Evolutionary conservation across 2,888 invertebrate species (phyloP).

Genomic region (Troides helena): DNA sequence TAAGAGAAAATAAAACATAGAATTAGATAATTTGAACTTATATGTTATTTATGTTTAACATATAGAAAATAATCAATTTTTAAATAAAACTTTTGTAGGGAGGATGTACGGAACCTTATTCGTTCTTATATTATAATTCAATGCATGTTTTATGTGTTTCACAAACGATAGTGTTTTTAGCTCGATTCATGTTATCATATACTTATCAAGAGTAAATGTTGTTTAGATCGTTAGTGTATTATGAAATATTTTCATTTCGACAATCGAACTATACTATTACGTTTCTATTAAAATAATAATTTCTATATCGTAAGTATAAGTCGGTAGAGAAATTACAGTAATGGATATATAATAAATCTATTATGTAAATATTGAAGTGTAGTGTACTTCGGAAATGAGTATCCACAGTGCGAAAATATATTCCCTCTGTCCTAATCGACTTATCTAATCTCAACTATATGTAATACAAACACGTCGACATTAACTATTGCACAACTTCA

Average conservation of each 20-base stretch:
- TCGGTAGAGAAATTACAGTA: constrained; percentile 33
- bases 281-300: too few species aligned
- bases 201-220: too few species aligned
- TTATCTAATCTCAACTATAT: constrained; percentile 45
- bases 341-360: constrained; percentile 38
- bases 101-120: not conserved
- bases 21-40: not conserved
- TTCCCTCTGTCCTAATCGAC: constrained; percentile 47
- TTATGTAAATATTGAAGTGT: constrained; percentile 51
- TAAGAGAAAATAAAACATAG: constrained; percentile 11
- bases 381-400: constrained; percentile 40
- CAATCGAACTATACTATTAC: too few species aligned
- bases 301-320: too few species aligned
- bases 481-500: constrained; percentile 48
- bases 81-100: not conserved
- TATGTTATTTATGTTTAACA: not conserved
- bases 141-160: not conserved
- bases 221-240: too few species aligned
- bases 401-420: constrained; percentile 43
- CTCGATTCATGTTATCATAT: too few species aligned
- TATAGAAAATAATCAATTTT: not conserved
- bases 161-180: too few species aligned
- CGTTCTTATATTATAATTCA: not conserved
- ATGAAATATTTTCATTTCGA: too few species aligned
- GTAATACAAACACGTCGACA: constrained; percentile 17